Evolutionary conservation across 2,113 vertebrate species (phyloP), one percentile per base, ranked within the genome.

Genomic region (Indicator indicator): DNA sequence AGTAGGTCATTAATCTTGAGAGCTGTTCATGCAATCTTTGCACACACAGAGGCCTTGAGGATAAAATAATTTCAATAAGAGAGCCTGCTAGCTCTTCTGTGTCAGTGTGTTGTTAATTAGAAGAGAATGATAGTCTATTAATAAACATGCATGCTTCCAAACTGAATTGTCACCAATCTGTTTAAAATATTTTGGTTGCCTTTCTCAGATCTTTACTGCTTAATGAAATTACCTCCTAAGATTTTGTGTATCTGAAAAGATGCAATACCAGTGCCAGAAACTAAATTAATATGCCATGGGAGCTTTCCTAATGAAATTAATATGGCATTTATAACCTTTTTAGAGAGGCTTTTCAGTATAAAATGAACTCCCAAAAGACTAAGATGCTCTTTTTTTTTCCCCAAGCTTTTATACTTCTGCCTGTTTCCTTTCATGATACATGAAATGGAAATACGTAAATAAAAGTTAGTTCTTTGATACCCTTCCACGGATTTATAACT

Each of bases 271-370:
- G 74, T 87, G 42, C 89, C 67, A 91, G 79, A 85, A 91, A 85
- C 44, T 24, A 72, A 94, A 75, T 83, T 89, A 93, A 93, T 83
- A 88, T 86, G 82, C 87, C 75, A 36, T 56, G 55, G 59, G 89
- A 96, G 62, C 50, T 83, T 92, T 94, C 32, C 76, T 95, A 91
- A 95, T 89, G 84, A 94, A 95, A 94, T 91, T 94, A 97, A 83
- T 93, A 74, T 48, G 76, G 71, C 84, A 85, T 86, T 96, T 95
- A 74, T 91, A 95, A 89, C 82, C 84, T 94, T 92, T 92, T 74
- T 54, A 87, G 86, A 84, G 89, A 89, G 75, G 46, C 65, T 93
- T 92, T 94, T 94, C 60, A 70, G 56, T 64, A 77, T 71, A 85
- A 91, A 89, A 89, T 86, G 58, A 77, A 94, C 44, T 93, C 82